Evolutionary conservation across 2,113 vertebrate genomes (phyloP).

Genomic region (Pangasianodon hypophthalmus): DNA sequence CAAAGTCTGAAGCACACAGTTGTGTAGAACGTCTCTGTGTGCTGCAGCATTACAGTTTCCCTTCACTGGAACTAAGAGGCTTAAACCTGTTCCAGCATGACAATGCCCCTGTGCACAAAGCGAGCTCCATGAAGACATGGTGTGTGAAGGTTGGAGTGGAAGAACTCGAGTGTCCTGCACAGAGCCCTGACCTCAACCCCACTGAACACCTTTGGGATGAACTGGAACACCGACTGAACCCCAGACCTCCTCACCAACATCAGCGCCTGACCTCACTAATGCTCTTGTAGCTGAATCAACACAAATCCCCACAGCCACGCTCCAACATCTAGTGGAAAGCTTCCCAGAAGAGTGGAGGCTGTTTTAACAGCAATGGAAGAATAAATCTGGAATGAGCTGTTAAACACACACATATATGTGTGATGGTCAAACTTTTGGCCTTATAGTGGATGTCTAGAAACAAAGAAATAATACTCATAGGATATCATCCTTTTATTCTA

Average conservation of each 20-base stretch:
- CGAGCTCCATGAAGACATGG: not conserved
- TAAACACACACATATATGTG: not conserved
- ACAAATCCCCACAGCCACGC: not conserved
- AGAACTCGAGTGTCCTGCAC: too few relatives aligned
- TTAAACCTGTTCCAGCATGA: not conserved
- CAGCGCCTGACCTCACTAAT: not conserved
- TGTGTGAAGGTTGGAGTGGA: too few relatives aligned
- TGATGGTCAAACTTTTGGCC: not conserved
- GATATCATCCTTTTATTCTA: not conserved
- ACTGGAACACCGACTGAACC: not conserved
- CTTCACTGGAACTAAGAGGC: not conserved
- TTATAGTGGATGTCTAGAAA: not conserved
- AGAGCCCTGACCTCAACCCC: too few relatives aligned
- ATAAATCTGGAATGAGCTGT: not conserved
- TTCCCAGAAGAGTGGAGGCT: not conserved
- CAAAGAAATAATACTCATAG: not conserved
- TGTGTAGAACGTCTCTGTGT: not conserved
- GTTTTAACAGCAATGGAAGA: not conserved
- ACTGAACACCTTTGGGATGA: not conserved
- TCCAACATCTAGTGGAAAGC: not conserved
- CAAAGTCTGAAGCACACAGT: not conserved
- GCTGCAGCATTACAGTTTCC: not conserved
- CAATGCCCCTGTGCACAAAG: not conserved
- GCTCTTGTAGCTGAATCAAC: not conserved
- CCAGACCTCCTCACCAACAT: too few relatives aligned